Conservation (phyloP, 2,797 vertebrate genomes). For the Centroberyx gerrardi region DNA sequence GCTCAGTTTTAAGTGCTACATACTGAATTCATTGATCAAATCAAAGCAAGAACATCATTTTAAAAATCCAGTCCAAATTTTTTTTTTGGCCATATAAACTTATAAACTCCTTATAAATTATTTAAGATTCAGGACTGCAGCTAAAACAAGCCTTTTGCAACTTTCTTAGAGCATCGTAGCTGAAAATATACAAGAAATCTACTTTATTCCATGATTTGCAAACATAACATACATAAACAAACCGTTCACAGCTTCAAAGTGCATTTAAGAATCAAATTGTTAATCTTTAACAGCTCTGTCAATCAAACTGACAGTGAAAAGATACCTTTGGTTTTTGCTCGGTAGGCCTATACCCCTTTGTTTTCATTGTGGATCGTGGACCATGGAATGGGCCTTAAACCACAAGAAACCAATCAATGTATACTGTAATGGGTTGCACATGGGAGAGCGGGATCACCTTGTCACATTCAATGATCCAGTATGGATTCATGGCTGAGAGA, state of each 20-base stretch:
- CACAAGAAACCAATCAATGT: conserved; percentile 2
- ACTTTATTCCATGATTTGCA: too few relatives aligned
- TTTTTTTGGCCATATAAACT: background rate
- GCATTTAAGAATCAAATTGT: too few relatives aligned
- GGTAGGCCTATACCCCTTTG: background rate
- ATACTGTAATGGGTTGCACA: conserved; percentile 7
- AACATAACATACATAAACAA: too few relatives aligned
- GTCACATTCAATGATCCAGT: conserved; percentile 1
- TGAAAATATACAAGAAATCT: too few relatives aligned
- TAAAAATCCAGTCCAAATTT: background rate
- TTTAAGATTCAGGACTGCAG: too few relatives aligned
- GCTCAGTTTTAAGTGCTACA: background rate
- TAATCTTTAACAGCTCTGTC: too few relatives aligned
- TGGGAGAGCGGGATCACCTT: conserved; percentile 3
- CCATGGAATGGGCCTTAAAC: background rate
- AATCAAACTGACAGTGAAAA: too few relatives aligned
- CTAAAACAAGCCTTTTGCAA: too few relatives aligned
- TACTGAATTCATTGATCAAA: background rate
- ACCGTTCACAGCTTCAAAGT: background rate
- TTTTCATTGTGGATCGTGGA: background rate
- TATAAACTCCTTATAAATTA: background rate
- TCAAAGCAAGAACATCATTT: too few relatives aligned
- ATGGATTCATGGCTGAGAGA: background rate
- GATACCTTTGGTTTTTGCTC: background rate
- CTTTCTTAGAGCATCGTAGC: too few relatives aligned